A percentile compares a stretch with the other conserved stretches of the same genome.
Conservation (phyloP, 2,797 vertebrate genomes). For the Dermochelys coriacea region DNA sequence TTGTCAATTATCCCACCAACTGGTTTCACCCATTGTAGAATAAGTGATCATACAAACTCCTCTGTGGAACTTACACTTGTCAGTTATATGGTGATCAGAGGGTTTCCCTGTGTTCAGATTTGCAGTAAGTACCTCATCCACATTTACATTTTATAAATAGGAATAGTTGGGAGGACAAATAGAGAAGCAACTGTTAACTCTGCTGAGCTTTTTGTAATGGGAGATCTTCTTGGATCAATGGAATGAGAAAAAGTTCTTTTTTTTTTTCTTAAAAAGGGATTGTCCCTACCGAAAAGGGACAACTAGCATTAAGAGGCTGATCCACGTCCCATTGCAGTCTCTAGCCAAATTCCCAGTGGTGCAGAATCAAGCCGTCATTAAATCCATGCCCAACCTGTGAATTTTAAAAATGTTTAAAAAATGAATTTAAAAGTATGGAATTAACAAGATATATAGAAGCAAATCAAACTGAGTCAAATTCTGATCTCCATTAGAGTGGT, state of each 20-base stretch:
- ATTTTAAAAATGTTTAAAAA: not conserved
- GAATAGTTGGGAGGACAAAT: not conserved
- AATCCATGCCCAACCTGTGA: constrained; percentile 14
- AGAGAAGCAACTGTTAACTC: constrained; percentile 54
- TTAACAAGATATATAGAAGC: not conserved
- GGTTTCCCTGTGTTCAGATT: not conserved
- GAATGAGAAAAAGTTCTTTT: constrained; percentile 69
- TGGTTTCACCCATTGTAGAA: not conserved
- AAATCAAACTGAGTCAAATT: not conserved
- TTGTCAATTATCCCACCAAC: not conserved
- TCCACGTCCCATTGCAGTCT: constrained; percentile 53
- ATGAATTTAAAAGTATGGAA: not conserved
- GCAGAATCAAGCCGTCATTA: constrained; percentile 57
- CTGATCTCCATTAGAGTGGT: not conserved
- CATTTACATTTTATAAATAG: not conserved
- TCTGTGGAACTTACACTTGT: not conserved
- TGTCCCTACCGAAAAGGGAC: constrained; percentile 64
- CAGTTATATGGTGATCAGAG: not conserved
- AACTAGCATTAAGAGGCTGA: constrained; percentile 47
- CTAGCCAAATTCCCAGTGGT: constrained; percentile 65
- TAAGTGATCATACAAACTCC: not conserved
- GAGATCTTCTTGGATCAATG: constrained; percentile 52
- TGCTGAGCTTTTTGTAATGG: constrained; percentile 39
- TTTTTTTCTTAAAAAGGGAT: constrained; percentile 68
- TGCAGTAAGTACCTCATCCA: not conserved